phyloP scores from a whole-genome alignment of 2,888 invertebrate species.

The Gonocerus acuteangulatus region DNA sequence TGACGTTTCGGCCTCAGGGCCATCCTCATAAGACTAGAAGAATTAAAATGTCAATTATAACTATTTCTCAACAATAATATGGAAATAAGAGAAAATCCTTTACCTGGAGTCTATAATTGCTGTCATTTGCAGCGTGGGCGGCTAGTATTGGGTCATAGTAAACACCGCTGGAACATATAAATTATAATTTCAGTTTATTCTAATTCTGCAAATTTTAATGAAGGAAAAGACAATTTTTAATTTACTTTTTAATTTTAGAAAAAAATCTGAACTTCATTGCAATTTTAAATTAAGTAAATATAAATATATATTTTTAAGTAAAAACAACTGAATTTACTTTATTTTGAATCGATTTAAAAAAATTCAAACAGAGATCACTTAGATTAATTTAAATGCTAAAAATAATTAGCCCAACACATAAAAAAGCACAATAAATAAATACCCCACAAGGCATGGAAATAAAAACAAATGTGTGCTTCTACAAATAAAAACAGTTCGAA shows the following conservation, averaged over 20 bases:
- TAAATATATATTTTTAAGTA: not conserved
- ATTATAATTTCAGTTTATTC: not conserved
- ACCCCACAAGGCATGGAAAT: conserved; percentile 30
- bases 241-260: not conserved
- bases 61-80: too few relatives aligned
- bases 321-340: not conserved
- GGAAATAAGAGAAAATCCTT: too few relatives aligned
- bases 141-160: conserved; percentile 96
- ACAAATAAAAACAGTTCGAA: conserved; percentile 27
- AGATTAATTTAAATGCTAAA: conserved; percentile 8
- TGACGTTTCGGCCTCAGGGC: too few relatives aligned
- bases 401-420: conserved; percentile 24
- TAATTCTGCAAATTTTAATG: not conserved
- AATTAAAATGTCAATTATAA: too few relatives aligned
- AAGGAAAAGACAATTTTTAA: not conserved
- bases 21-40: too few relatives aligned
- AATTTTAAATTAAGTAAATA: not conserved
- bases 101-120: conserved; percentile 87
- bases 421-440: conserved; percentile 26
- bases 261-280: too few relatives aligned
- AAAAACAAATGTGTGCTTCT: conserved; percentile 31
- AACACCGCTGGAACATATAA: conserved; percentile 56
- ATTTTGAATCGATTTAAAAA: not conserved
- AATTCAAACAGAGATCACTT: not conserved
- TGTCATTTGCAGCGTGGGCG: conserved; percentile 69